Percentiles rank a stretch among this genome's conserved stretches.
Evolutionary conservation across 1,140 invertebrate species (phyloP).

Genomic region (Trichomalopsis sarcophagae): DNA sequence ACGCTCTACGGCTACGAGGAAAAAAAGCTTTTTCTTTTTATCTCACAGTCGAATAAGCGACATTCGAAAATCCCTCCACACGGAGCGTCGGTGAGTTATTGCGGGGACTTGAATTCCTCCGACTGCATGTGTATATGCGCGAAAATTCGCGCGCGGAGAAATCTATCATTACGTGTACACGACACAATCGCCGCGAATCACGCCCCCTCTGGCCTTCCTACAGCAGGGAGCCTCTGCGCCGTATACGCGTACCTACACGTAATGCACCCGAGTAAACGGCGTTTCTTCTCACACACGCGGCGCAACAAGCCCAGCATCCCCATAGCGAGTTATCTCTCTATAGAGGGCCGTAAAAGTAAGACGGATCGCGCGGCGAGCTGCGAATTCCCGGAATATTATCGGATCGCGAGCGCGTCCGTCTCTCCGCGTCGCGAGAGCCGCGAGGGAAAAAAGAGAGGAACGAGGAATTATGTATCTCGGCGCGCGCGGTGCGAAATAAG

Average conservation of each 20-base stretch:
- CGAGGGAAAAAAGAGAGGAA: background rate
- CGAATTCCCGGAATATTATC: conserved; percentile 44
- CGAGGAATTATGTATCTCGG: background rate
- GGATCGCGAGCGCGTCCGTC: background rate
- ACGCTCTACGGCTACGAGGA: no score
- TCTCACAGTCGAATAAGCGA: no score
- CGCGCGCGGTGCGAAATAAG: background rate
- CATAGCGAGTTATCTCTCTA: conserved; percentile 31
- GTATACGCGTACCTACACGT: background rate
- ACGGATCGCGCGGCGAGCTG: background rate
- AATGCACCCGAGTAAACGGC: background rate
- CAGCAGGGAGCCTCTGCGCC: no score
- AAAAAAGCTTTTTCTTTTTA: no score
- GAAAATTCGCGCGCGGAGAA: no score
- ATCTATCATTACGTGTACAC: no score
- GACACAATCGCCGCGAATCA: no score
- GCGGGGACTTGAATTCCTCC: background rate
- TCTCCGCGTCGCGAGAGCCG: background rate
- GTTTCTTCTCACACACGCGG: background rate
- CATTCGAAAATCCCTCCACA: no score
- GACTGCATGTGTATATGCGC: no score
- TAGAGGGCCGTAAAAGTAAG: background rate
- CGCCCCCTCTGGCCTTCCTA: no score
- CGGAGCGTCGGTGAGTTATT: no score
- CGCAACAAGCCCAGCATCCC: background rate